A percentile compares a stretch with the other conserved stretches of the same genome.
phyloP scores from a whole-genome alignment of 2,888 invertebrate genomes.

The Spicauda simplicius region DNA sequence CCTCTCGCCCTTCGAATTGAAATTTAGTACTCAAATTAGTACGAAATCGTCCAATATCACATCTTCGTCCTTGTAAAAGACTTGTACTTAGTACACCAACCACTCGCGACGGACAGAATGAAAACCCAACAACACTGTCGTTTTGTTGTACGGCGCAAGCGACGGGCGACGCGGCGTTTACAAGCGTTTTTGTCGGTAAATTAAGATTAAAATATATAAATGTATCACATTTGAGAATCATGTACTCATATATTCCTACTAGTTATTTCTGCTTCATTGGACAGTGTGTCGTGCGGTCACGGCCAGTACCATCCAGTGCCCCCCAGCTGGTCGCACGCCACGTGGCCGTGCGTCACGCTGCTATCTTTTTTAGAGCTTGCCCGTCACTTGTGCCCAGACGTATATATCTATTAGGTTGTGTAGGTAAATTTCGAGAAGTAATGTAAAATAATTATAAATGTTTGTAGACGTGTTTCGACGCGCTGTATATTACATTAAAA shows the following conservation, averaged over 20 bases:
- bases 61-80: conserved; percentile 83
- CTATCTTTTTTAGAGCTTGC: conserved; percentile 43
- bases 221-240: conserved; percentile 35
- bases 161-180: conserved; percentile 48
- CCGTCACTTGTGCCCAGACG: conserved; percentile 58
- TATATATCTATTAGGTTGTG: conserved; percentile 71
- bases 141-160: conserved; percentile 52
- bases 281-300: conserved; percentile 6
- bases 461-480: conserved; percentile 62
- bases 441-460: conserved; percentile 54
- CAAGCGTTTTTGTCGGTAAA: conserved; percentile 30
- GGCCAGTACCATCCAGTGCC: not conserved
- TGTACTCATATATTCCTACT: conserved; percentile 38
- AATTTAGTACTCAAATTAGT: conserved; percentile 40
- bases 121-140: conserved; percentile 51
- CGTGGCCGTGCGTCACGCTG: not conserved
- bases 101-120: conserved; percentile 60
- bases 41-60: conserved; percentile 65
- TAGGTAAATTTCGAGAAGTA: conserved; percentile 56
- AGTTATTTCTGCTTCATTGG: conserved; percentile 32
- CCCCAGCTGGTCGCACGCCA: not conserved
- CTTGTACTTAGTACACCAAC: conserved; percentile 79
- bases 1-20: conserved; percentile 51
- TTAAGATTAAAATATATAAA: conserved; percentile 33
- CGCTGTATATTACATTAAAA: conserved; percentile 59